Base-by-base conservation (phyloP, 92 coral and sea anemone genomes). In the Chrysogorgia sp. region DNA sequence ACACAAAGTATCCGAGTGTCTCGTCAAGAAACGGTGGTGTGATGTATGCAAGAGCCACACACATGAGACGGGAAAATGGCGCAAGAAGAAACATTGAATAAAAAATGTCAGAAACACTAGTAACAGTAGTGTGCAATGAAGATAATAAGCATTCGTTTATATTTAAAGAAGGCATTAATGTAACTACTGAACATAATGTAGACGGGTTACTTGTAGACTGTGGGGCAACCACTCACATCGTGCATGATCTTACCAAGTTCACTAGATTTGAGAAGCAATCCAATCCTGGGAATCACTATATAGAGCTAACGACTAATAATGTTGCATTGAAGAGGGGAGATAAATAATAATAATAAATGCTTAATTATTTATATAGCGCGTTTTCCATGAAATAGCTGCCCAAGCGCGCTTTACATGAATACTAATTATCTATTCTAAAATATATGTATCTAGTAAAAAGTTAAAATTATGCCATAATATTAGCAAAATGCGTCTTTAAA, bases 1-100 rank as follows among this genome's bases (percentile, higher is more conserved):
- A 20, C 76, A 69, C 76, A 69, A 69, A 19, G 32, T 50, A 22
- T 24, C 76, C 41, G 76, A 69, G 1, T 69, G 76, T 52, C 56
- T 59, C 26, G 20, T 10, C 34, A 69, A 69, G 76, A 69, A 69
- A 34, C 53, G 48, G 41, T 69, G 76, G 76, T 69, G 20, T 52
- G 59, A 52, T 17, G 17, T 23, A 52, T 17, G 59, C 59, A 52
- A 52, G 59, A 52, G 59, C 59, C 3, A 17, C 59, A 52, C 59
- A 5, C 59, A 52, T 23, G 8, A 52, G 59, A 52, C 59, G 7
- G 59, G 17, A 52, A 52, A 52, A 17, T 52, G 59, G 8, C 59
- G 59, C 21, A 52, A 52, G 59, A 52, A 52, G 59, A 52, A 52
- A 7, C 59, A 52, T 20, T 7, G 4, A 17, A 20, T 20, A 17